Evolutionary conservation across 2,888 invertebrate species (phyloP).

Genomic region (Andricus quercusramuli): DNA sequence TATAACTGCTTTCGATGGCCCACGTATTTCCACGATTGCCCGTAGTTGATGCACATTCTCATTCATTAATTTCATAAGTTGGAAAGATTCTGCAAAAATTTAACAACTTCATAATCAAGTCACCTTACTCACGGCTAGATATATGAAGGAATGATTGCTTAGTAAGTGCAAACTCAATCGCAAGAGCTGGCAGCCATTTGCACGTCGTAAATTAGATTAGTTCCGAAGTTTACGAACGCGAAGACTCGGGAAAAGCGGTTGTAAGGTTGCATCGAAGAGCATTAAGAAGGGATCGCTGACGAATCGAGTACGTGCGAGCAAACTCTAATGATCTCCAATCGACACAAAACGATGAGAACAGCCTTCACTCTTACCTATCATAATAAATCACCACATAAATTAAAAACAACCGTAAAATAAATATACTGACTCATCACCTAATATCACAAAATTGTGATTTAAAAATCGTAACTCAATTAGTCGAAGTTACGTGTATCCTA

Average conservation of each 20-base stretch:
- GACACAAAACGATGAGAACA: conserved; percentile 41
- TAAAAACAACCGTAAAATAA: not conserved
- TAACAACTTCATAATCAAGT: not conserved
- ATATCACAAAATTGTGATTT: not conserved
- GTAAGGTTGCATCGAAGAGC: conserved; percentile 62
- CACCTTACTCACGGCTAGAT: not conserved
- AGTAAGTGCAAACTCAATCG: conserved; percentile 60
- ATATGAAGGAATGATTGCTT: conserved; percentile 60
- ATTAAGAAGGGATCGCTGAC: conserved; percentile 68
- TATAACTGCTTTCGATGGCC: not conserved
- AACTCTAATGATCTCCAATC: conserved; percentile 61
- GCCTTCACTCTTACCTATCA: not conserved
- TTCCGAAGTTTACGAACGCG: conserved; percentile 70
- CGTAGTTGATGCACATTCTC: not conserved
- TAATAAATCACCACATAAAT: not conserved
- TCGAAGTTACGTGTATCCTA: not conserved
- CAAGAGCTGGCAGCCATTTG: conserved; percentile 64
- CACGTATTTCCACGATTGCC: not conserved
- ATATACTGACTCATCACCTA: conserved; percentile 47
- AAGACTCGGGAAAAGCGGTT: conserved; percentile 59
- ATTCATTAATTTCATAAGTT: conserved; percentile 48
- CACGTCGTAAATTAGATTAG: conserved; percentile 74
- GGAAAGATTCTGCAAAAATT: conserved; percentile 47
- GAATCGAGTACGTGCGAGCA: conserved; percentile 66
- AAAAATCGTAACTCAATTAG: not conserved